A percentile compares a stretch with the other conserved stretches of the same genome.
These are phyloP conservation scores for Carterocephalus palaemon DNA, from an alignment of 2,888 invertebrate species.

Conservation along the genomic window DNA sequence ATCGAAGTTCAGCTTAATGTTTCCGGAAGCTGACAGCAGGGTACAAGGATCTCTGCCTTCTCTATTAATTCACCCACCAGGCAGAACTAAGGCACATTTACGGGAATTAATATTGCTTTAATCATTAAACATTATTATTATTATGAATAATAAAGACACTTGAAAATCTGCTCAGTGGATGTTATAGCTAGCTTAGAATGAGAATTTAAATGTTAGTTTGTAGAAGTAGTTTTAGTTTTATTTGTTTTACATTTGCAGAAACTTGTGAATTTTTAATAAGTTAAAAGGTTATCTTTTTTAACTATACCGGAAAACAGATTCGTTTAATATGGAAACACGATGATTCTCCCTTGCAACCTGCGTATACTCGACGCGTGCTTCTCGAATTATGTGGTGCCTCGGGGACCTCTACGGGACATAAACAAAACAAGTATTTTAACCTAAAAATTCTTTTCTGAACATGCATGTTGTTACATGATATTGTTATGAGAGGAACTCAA, in stretches of 20 bases:
- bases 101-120: neutral
- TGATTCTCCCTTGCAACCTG: constrained; percentile 50
- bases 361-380: constrained; percentile 56
- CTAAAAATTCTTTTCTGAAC: constrained; percentile 36
- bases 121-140: no score
- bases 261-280: no score
- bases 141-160: no score
- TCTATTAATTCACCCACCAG: constrained; percentile 11
- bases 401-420: constrained; percentile 50
- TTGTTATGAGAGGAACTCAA: neutral
- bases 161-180: no score
- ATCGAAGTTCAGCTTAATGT: constrained; percentile 55
- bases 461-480: neutral
- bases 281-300: no score
- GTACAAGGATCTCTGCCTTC: constrained; percentile 43
- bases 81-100: neutral
- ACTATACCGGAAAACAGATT: constrained; percentile 21
- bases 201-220: no score
- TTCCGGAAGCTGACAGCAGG: constrained; percentile 46
- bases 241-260: no score
- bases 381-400: constrained; percentile 60
- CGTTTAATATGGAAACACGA: constrained; percentile 40
- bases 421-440: constrained; percentile 50
- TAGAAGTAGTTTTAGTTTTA: no score
- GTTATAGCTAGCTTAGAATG: no score